Evolutionary conservation across 2,113 vertebrate species (phyloP).

Genomic region (Neoarius graeffei): DNA sequence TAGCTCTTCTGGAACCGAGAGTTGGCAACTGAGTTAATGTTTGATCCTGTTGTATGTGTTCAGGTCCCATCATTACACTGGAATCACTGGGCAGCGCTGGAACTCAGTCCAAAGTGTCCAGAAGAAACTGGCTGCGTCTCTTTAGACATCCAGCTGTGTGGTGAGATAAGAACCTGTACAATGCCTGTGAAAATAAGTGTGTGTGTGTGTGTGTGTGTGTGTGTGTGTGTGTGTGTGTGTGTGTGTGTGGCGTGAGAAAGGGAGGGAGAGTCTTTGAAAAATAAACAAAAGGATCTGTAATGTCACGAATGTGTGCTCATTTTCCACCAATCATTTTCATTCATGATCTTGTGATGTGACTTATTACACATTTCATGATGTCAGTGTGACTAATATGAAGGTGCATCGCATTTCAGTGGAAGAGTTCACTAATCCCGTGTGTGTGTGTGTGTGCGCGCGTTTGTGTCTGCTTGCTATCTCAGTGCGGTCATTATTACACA

Average conservation of each 20-base stretch:
- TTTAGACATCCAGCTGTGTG: slow-evolving; percentile 88
- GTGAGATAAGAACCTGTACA: slow-evolving; percentile 71
- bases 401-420: neutral
- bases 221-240: slow-evolving; percentile 17
- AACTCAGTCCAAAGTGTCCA: slow-evolving; percentile 74
- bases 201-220: slow-evolving; percentile 19
- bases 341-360: neutral
- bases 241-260: neutral
- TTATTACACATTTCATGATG: neutral
- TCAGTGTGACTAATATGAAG: neutral
- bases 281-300: neutral
- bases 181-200: neutral
- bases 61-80: slow-evolving; percentile 82
- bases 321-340: neutral
- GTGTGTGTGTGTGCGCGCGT: no score
- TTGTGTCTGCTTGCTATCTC: slow-evolving; percentile 45
- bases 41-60: slow-evolving; percentile 14
- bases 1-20: neutral
- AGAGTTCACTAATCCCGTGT: neutral
- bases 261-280: neutral
- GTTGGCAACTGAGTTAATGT: neutral
- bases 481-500: slow-evolving; percentile 92
- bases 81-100: slow-evolving; percentile 76
- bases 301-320: neutral
- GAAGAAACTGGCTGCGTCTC: slow-evolving; percentile 85